Evolutionary conservation across 2,113 vertebrate genomes (phyloP).

Genomic region (Uria aalge): DNA sequence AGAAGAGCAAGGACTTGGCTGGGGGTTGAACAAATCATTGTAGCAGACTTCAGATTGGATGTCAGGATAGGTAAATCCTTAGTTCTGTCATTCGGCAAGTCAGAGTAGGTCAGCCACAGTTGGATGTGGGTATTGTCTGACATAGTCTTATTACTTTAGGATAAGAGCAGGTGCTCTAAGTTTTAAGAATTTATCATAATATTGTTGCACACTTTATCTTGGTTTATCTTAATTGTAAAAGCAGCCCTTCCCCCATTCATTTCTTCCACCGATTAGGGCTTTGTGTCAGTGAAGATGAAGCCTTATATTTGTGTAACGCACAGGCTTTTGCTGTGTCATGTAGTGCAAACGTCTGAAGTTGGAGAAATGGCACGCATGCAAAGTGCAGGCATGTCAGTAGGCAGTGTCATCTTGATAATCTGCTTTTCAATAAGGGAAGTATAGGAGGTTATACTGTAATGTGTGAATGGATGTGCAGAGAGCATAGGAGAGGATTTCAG

Average conservation of each 20-base stretch:
- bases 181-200: background rate
- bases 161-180: background rate
- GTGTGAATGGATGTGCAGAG: background rate
- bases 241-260: background rate
- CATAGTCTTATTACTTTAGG: background rate
- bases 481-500: background rate
- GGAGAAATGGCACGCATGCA: rapidly evolving
- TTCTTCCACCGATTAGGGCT: background rate
- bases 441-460: rapidly evolving
- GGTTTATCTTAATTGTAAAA: rapidly evolving
- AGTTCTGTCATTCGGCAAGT: background rate
- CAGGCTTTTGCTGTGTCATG: background rate
- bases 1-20: background rate
- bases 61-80: background rate
- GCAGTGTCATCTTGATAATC: background rate
- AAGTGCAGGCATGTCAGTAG: too few species aligned
- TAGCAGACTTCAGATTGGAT: background rate
- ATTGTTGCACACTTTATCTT: background rate
- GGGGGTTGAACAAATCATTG: background rate
- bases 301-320: rapidly evolving
- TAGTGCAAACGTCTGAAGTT: background rate
- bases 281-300: background rate
- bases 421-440: rapidly evolving
- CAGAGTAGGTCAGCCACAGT: background rate
- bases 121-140: background rate